Evolutionary conservation across 2,888 invertebrate species (phyloP), one percentile per base, ranked within the genome.

Genomic region (Cataglyphis rosenhaueri): DNA sequence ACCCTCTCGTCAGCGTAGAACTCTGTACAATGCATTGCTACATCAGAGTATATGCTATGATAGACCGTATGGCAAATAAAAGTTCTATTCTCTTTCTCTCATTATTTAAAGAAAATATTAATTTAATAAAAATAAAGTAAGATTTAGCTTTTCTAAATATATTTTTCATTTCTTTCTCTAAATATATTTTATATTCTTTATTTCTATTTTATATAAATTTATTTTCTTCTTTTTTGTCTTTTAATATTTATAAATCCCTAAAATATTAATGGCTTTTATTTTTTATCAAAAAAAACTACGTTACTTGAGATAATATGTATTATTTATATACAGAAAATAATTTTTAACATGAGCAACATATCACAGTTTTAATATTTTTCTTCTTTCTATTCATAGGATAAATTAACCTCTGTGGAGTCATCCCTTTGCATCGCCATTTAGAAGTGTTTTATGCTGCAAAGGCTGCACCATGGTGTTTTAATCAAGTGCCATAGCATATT

Each of bases 401-500:
- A 87, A 88, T 88, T 88, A 86, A 76, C 78, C 83, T 88, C 81
- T 57, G 66, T n/a, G 81, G 83, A 81, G 71, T 74, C 85, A 84
- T 89, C 84, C 84, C 84, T 83, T 85, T 82, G 84, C 84, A 84
- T 76, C 73, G 48, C 85, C 87, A 89, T 89, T 91, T 89, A 88
- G 86, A 82, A 88, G 87, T 88, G 84, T 89, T 90, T 90, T 88
- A 87, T 87, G 83, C 87, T 85, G 82, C 81, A 81, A 84, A 91
- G 88, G 84, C 90, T 91, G 90, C 90, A 85, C 86, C 87, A 86
- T 86, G 88, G 89, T 91, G 90, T 93, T 93, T 93, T 93, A 93
- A 93, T 93, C 93, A 93, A 93, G 93, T 92, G 91, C 88, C 90
- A 85, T 66, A 92, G 90, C 93, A 93, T 93, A 93, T 94, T 93